Evolutionary conservation across 92 coral and sea anemone genomes (phyloP), one percentile per base, ranked within the genome.

Genomic region (Plumapathes pennacea): DNA sequence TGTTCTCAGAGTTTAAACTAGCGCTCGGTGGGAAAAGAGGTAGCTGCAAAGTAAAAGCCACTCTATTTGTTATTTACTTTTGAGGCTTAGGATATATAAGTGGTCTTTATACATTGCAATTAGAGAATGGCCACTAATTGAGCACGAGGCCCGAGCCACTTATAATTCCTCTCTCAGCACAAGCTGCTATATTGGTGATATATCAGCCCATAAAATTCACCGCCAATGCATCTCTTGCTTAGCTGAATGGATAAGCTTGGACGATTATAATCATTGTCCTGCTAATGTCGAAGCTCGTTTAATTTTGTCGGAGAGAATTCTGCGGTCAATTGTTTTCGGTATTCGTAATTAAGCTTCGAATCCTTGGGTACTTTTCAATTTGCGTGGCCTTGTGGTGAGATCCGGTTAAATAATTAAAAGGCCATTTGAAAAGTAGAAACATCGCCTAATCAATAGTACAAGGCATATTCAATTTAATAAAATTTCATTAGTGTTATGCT

Each of bases 341-440:
- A 55, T 87, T 66, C 71, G 69, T 82, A 83, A 87, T 87, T 87
- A n/a, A 87, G 89, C 70, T 58, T 64, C 65, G 74, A 63, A 75
- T 72, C 96, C 85, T 55, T 60, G 67, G 96, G 96, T 83, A 56
- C 77, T 77, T 72, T 76, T 67, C 80, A 78, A 87, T 87, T 87
- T 82, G 67, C 89, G 67, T 45, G 82, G 84, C 72, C 66, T 74
- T 72, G 96, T 50, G 96, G 88, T 68, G 32, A 48, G 71, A 82
- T 87, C 96, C 96, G 96, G 96, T 72, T 77, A 78, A 87, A 87
- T 87, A 83, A 87, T 87, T 87, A 82, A 87, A 87, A 77, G 64
- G 85, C 96, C 69, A 87, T 87, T 87, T 87, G 78, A 78, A 82
- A 87, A 85, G 86, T 64, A 85, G 90, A 69, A 64, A 50, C 71